These are phyloP conservation scores for Columba guinea DNA, from an alignment of 2,797 vertebrate genomes.

Conservation along the genomic window DNA sequence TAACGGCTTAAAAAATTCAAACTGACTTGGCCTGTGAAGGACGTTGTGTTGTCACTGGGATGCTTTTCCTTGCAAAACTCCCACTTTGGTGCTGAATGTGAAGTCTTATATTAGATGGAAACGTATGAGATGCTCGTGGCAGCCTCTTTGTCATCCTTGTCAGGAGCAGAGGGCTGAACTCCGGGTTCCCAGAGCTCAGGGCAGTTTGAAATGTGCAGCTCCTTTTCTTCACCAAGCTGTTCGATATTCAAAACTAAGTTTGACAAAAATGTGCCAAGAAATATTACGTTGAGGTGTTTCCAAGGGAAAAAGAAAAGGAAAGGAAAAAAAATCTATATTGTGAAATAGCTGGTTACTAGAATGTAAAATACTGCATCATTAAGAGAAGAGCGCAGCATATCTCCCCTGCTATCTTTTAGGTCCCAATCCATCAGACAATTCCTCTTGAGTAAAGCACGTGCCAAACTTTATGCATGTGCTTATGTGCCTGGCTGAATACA, in stretches of 20 bases:
- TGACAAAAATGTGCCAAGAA: background rate
- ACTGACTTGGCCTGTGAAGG: background rate
- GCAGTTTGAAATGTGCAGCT: background rate
- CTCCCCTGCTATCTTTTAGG: background rate
- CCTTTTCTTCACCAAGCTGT: background rate
- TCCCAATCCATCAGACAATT: background rate
- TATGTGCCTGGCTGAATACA: slow-evolving; percentile 1
- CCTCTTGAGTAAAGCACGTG: background rate
- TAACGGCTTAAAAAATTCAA: background rate
- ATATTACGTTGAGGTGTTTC: background rate
- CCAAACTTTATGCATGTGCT: background rate
- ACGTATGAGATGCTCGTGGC: background rate
- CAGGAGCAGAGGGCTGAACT: background rate
- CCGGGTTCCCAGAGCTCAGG: background rate
- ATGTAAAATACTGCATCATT: background rate
- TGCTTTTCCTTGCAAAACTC: background rate
- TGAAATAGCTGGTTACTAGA: background rate
- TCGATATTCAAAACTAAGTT: background rate
- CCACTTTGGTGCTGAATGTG: background rate
- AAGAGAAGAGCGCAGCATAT: background rate
- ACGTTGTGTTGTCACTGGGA: background rate
- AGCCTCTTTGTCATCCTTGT: slow-evolving; percentile 1
- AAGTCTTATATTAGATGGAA: background rate
- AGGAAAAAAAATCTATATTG: background rate
- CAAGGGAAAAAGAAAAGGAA: background rate